Evolutionary conservation across 2,113 vertebrate species (phyloP), one percentile per base, ranked within the genome.

Genomic region (Eurypyga helias): DNA sequence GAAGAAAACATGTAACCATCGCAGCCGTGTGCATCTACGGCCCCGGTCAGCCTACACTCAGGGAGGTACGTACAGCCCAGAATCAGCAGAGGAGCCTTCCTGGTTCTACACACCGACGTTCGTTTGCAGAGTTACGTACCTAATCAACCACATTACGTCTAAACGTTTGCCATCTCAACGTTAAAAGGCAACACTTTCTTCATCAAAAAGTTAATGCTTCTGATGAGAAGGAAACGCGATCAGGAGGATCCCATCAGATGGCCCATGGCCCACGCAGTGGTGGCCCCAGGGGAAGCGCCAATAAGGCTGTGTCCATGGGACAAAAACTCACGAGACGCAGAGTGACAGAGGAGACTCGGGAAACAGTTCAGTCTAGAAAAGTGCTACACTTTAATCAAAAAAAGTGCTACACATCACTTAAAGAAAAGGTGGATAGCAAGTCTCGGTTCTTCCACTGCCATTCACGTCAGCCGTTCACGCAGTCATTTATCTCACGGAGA

Each of bases 371-470:
- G 83, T 77, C 96, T 94, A 91, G 83, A 38, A 76, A 96, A 96
- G 91, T 89, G 93, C 94, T 96, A 97, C 96, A 82, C 91, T 97
- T 97, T 97, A 96, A 97, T 97, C 9, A 57, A 46, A 55, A 55
- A 36, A 92, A 90, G 86, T 94, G 94, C 96, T 96, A 97, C 95
- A 97, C 87, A 82, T 84, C 65, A 84, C 48, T 95, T 87, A 64
- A 84, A 80, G 86, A 71, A 91, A 94, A 89, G 0, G 55, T 61
- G 65, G 81, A 91, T 11, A 67, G 38, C 73, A 93, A 91, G 73
- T 60, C 65, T 66, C 86, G 73, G 10, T 84, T 69, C 55, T 84
- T 58, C 70, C 54, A 45, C 80, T 72, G 64, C 19, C 29, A 11
- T 88, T 95, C 28, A 38, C 48, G 72, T 80, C 78, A 84, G 38